phyloP scores from a whole-genome alignment of 2,888 invertebrate species.

The Orchesellides sinensis region DNA sequence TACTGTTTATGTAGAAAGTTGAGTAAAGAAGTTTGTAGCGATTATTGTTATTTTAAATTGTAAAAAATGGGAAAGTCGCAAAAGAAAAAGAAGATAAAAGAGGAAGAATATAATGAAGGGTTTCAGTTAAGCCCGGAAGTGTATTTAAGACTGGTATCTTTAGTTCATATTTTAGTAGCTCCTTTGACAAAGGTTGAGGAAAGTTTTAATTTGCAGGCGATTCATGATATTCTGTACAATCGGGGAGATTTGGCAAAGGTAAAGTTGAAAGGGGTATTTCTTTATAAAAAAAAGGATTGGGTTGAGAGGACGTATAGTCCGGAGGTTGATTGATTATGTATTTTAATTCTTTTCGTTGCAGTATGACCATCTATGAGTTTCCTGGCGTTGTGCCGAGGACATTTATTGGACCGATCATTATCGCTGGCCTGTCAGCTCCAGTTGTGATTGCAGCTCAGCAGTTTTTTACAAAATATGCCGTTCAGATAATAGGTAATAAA shows the following conservation, averaged over 20 bases:
- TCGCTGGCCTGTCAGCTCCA: constrained; percentile 88
- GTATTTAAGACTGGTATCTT: constrained; percentile 69
- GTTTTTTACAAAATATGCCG: constrained; percentile 89
- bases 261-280: constrained; percentile 76
- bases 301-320: background rate
- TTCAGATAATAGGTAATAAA: constrained; percentile 88
- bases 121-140: constrained; percentile 66
- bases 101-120: constrained; percentile 24
- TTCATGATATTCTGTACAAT: constrained; percentile 96
- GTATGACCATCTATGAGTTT: constrained; percentile 99
- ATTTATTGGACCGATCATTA: constrained; percentile 92
- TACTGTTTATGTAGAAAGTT: no score
- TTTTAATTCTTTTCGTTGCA: constrained; percentile 78
- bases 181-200: constrained; percentile 99
- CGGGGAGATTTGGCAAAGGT: constrained; percentile 90
- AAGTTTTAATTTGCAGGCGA: constrained; percentile 98
- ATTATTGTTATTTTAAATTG: no score
- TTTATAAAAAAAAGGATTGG: no score
- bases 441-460: constrained; percentile 84
- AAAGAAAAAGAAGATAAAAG: background rate
- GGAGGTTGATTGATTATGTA: constrained; percentile 20
- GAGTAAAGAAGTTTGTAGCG: no score
- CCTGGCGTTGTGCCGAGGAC: constrained; percentile 98
- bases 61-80: constrained; percentile 10
- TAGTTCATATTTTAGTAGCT: constrained; percentile 88